Conservation (phyloP, 2,797 vertebrate genomes). For the Helicolenus hilgendorfi region DNA sequence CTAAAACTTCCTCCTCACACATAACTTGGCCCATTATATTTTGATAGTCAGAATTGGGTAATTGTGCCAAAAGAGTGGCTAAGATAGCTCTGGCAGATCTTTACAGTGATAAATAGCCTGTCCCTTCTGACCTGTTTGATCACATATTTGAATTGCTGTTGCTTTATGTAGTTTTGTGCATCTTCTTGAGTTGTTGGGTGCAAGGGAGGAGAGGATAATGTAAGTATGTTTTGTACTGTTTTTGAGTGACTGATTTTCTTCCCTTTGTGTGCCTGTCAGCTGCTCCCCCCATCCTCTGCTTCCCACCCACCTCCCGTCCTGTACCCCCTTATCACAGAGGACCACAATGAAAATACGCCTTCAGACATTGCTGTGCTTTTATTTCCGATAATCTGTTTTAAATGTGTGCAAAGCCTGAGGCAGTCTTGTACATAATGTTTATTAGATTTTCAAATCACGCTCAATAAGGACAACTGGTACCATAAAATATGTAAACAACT, state of each 20-base stretch:
- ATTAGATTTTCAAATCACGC: slow-evolving; percentile 26
- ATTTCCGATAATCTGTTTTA: slow-evolving; percentile 28
- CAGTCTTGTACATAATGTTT: slow-evolving; percentile 1
- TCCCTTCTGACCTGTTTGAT: background rate
- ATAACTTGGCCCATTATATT: background rate
- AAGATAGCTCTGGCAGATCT: slow-evolving; percentile 3
- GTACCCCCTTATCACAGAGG: slow-evolving; percentile 7
- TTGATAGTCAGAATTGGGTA: background rate
- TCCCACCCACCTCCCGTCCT: background rate
- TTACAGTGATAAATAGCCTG: background rate
- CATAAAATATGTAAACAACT: background rate
- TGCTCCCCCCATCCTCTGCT: background rate
- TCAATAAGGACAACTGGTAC: background rate
- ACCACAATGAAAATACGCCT: slow-evolving; percentile 23
- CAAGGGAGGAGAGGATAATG: background rate
- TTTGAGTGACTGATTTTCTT: background rate
- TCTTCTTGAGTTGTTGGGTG: background rate
- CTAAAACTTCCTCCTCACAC: background rate
- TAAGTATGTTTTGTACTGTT: background rate
- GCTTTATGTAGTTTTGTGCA: background rate
- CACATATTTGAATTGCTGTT: background rate
- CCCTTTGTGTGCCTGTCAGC: background rate
- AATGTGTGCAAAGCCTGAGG: slow-evolving; percentile 1
- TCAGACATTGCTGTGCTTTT: slow-evolving; percentile 11
- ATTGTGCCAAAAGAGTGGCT: background rate